Conservation (phyloP, 2,888 invertebrate species). For the Tupiocoris notatus region DNA sequence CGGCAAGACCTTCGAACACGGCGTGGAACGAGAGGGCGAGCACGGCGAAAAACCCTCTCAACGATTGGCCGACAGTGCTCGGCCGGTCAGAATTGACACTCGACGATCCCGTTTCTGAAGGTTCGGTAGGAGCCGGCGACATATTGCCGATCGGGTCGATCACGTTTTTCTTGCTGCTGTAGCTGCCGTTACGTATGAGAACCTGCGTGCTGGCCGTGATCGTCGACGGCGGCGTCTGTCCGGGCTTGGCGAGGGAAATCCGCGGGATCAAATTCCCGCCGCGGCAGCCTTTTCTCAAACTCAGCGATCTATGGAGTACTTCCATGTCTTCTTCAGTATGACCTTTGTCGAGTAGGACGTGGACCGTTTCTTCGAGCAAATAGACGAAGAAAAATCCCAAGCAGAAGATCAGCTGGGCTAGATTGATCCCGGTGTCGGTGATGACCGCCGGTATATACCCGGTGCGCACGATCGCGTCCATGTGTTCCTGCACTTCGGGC, state of each 20-base stretch:
- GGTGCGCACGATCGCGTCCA: conserved; percentile 56
- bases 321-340: conserved; percentile 53
- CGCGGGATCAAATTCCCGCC: conserved; percentile 51
- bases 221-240: conserved; percentile 46
- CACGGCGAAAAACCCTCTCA: conserved; percentile 62
- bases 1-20: conserved; percentile 72
- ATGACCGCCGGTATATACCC: conserved; percentile 55
- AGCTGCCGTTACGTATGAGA: conserved; percentile 48
- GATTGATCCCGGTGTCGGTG: conserved; percentile 53
- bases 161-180: conserved; percentile 47
- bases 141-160: conserved; percentile 50
- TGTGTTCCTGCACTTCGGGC: conserved; percentile 64
- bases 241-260: conserved; percentile 49
- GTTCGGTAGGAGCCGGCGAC: conserved; percentile 46
- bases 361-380: conserved; percentile 63
- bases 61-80: conserved; percentile 49
- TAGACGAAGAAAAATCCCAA: conserved; percentile 66
- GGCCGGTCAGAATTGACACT: conserved; percentile 32
- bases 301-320: conserved; percentile 59
- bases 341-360: conserved; percentile 57
- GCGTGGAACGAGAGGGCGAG: conserved; percentile 68
- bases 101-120: conserved; percentile 44
- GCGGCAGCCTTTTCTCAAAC: conserved; percentile 58
- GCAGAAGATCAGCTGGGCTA: conserved; percentile 63
- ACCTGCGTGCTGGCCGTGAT: conserved; percentile 51